phyloP scores from a whole-genome alignment of 2,888 invertebrate genomes.

The Boloria selene region DNA sequence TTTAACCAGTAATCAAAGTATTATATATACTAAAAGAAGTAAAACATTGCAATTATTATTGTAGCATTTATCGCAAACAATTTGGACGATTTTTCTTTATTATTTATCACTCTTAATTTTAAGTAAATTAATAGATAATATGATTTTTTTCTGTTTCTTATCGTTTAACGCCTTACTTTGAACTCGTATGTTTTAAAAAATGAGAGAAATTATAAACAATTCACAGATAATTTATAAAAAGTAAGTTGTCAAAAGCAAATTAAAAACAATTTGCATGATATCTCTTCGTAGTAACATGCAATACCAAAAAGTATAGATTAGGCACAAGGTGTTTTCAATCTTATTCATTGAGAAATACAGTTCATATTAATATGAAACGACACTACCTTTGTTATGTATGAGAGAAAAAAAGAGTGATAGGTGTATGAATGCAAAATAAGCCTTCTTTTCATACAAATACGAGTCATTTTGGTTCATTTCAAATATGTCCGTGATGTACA shows the following conservation, averaged over 20 bases:
- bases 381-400: background rate
- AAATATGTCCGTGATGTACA: constrained; percentile 1
- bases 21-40: no score
- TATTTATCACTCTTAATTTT: no score
- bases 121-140: no score
- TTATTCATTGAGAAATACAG: rapidly evolving
- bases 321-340: background rate
- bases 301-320: background rate
- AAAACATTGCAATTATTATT: no score
- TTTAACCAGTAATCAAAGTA: no score
- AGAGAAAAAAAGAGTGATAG: constrained; percentile 4
- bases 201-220: no score
- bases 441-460: background rate
- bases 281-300: constrained; percentile 4
- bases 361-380: background rate
- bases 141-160: no score
- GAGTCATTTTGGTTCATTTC: background rate
- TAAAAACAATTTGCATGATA: constrained; percentile 8
- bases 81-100: no score
- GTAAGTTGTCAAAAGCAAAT: constrained; percentile 9
- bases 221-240: background rate
- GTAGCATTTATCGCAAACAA: no score
- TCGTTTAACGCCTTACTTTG: no score
- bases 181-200: no score
- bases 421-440: background rate